These are phyloP conservation scores for Metopia argyrocephala DNA, from an alignment of 2,888 invertebrate genomes.

Conservation along the genomic window DNA sequence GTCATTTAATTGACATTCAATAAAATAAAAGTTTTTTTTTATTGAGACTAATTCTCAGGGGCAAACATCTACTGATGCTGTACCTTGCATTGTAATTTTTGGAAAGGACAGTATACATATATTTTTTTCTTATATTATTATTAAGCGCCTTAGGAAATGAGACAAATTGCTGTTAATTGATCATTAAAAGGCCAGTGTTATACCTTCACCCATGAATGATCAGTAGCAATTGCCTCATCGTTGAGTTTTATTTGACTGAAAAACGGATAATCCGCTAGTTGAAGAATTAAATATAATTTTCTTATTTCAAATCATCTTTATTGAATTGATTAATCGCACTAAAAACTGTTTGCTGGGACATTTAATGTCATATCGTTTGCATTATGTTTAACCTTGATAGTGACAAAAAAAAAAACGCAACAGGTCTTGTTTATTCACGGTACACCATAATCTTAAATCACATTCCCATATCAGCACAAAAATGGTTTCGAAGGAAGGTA, in stretches of 20 bases:
- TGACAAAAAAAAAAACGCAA: constrained; percentile 46
- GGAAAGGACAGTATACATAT: no score
- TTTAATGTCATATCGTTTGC: background rate
- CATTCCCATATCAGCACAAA: background rate
- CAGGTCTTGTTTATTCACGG: constrained; percentile 42
- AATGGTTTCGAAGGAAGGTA: background rate
- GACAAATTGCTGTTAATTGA: no score
- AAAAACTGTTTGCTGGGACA: constrained; percentile 23
- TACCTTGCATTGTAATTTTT: no score
- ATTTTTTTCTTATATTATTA: no score
- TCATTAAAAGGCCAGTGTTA: no score
- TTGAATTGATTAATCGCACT: background rate
- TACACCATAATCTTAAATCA: constrained; percentile 10
- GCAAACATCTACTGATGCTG: no score
- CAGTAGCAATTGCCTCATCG: background rate
- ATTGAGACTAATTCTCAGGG: no score
- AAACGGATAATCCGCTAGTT: background rate
- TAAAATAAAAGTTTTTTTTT: background rate
- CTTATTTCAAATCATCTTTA: background rate
- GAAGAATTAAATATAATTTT: background rate
- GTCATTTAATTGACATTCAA: background rate
- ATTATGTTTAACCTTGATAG: constrained; percentile 55
- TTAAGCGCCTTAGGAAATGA: no score
- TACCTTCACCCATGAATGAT: no score
- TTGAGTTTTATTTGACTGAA: background rate